Conservation (phyloP, 2,113 vertebrate genomes). For the Seriola aureovittata region DNA sequence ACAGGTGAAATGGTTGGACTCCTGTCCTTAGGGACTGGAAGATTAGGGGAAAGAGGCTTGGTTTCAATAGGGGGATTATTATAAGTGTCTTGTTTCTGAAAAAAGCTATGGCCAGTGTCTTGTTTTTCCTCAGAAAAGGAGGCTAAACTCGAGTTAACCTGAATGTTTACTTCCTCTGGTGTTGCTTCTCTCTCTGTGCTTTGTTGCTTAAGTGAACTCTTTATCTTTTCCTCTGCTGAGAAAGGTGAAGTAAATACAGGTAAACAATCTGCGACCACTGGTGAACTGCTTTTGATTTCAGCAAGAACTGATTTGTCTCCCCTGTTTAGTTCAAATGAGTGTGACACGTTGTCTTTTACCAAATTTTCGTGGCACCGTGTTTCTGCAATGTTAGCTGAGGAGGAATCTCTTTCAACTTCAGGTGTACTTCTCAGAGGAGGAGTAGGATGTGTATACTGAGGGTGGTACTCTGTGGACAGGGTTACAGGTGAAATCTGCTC, state of each 20-base stretch:
- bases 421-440: slow-evolving; percentile 30
- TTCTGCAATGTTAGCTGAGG: slow-evolving; percentile 34
- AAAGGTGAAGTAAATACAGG: slow-evolving; percentile 37
- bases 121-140: slow-evolving; percentile 35
- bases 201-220: slow-evolving; percentile 39
- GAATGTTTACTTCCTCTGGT: slow-evolving; percentile 22
- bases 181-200: slow-evolving; percentile 32
- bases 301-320: slow-evolving; percentile 23
- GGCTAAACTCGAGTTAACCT: slow-evolving; percentile 18
- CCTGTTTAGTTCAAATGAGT: slow-evolving; percentile 31
- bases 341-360: slow-evolving; percentile 23
- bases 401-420: slow-evolving; percentile 9
- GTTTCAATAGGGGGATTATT: slow-evolving; percentile 22
- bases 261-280: slow-evolving; percentile 23
- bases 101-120: background rate
- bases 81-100: slow-evolving; percentile 29
- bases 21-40: slow-evolving; percentile 16
- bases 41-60: slow-evolving; percentile 52
- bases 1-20: slow-evolving; percentile 38
- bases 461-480: slow-evolving; percentile 29
- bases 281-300: slow-evolving; percentile 42
- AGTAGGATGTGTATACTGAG: slow-evolving; percentile 25
- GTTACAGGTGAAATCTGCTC: slow-evolving; percentile 34
- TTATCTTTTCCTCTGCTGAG: slow-evolving; percentile 23
- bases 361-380: slow-evolving; percentile 28